These are phyloP conservation scores for Glossophaga mutica DNA, from an alignment of 2,797 vertebrate genomes.

Conservation along the genomic window DNA sequence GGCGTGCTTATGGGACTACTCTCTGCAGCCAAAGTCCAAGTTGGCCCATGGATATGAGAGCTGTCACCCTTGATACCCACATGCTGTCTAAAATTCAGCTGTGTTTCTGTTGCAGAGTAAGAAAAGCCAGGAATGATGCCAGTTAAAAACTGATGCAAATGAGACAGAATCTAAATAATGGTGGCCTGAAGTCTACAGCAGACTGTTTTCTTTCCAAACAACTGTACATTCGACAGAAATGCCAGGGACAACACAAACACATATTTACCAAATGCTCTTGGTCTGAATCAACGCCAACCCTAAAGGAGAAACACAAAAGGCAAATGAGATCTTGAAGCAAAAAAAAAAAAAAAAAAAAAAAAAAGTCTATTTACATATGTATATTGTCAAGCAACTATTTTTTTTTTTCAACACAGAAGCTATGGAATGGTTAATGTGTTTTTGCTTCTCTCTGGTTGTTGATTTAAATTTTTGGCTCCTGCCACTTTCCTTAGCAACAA, in stretches of 20 bases:
- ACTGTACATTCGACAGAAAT: not conserved
- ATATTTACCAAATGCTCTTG: conserved; percentile 92
- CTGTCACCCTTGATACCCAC: conserved; percentile 52
- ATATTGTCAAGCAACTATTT: not conserved
- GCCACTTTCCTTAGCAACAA: conserved; percentile 44
- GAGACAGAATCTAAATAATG: conserved; percentile 17
- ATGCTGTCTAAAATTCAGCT: conserved; percentile 15
- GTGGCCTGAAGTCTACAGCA: not conserved
- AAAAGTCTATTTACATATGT: not conserved
- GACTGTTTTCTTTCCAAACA: conserved; percentile 37
- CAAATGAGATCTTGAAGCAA: conserved; percentile 59
- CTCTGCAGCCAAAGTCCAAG: conserved; percentile 21
- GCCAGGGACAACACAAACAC: not conserved
- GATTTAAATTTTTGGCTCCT: conserved; percentile 18
- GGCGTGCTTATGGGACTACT: conserved; percentile 5
- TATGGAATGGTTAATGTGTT: not conserved
- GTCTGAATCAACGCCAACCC: conserved; percentile 94
- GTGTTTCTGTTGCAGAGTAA: not conserved
- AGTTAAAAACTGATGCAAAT: conserved; percentile 48
- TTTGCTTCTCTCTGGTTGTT: conserved; percentile 15
- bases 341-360: not conserved
- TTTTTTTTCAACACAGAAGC: not conserved
- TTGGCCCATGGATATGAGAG: conserved; percentile 23
- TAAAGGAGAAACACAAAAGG: conserved; percentile 79
- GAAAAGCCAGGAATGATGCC: conserved; percentile 53